Base-by-base conservation (phyloP, 2,888 invertebrate genomes). In the Eilema griseolum region DNA sequence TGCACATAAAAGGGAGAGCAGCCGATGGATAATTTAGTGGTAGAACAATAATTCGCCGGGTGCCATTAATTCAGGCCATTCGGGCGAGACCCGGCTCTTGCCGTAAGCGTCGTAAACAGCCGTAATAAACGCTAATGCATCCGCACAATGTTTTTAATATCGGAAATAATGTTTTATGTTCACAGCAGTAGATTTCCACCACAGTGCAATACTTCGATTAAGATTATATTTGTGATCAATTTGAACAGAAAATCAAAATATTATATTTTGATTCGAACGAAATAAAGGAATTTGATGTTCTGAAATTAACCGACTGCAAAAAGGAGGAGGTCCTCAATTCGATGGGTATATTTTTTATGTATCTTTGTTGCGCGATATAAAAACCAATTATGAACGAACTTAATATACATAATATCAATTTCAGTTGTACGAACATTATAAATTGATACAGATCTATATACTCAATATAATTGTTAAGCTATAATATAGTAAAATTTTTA, bases 41-140 rank as follows among this genome's bases (percentile, higher is more conserved):
- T 66, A 77, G 76, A 81, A 83, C 83, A 84, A 82, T 86, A 80
- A 83, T 85, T 85, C 70, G 76, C 71, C 76, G 75, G 76, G 73
- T 80, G 73, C 79, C 77, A 81, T 85, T 85, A 83, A 83, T 83
- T 77, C 76, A 70, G 73, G 65, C 78, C 70, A 70, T 78, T 76
- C 70, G 70, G 75, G 63, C 72, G 72, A 75, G 73, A 71, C 67
- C 69, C 78, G 77, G 67, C 69, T 74, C 69, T 74, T 70, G 73
- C 76, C 71, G 72, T 71, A 69, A 64, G 69, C 69, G 72, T 79
- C 80, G 78, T 85, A 83, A 83, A 83, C 78, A 80, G 76, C 65
- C 56, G 75, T 69, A 80, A 78, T 80, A 78, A 80, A 82, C 74
- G 75, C 77, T 83, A 84, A 84, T 80, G 82, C 83, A 75, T 82